Evolutionary conservation across 2,113 vertebrate species (phyloP), one percentile per base, ranked within the genome.

Genomic region (Aleadryas rufinucha): DNA sequence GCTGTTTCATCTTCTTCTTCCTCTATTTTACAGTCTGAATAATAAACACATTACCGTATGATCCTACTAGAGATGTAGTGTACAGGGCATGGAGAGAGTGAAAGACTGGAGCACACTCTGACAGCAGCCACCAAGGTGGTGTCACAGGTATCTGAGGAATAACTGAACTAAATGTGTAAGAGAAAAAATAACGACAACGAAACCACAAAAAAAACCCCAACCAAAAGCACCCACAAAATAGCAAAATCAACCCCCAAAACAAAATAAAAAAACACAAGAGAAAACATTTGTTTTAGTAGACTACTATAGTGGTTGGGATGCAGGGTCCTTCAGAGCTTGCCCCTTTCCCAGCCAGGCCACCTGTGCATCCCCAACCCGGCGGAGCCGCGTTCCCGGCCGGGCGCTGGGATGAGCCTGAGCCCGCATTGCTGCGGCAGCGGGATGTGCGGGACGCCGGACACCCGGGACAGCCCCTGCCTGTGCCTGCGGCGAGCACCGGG

Each of bases 291-390:
- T 8, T 89, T 57, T 10, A 70, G 31, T 2, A 81, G 17, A 78
- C 8, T 5, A 7, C 23, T 3, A 24, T 2, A 41, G 28, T 0
- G 5, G 47, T 1, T 9, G 23, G 21, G 11, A 27, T 1, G 14
- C 47, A 12, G 35, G 9, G 10, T 28, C 4, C 20, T 14, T 16
- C 87, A 12, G 68, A 15, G 22, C 37, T 31, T 2, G 30, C 6
- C 22, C 8, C 24, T 4, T 22, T 41, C 42, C 21, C n/a, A n/a
- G 37, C 70, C 68, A 3, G 35, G 50, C 21, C 11, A 24, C n/a
- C 45, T 5, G 91, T 11, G 2, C 60, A 65, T 16, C 59, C 24
- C 35, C 72, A 9, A 31, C 69, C 28, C 37, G 7, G 39, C 4
- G 3, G 7, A 37, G 76, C 37, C 5, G 10, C 0, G 54, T 24